Evolutionary conservation across 2,888 invertebrate species (phyloP).

Genomic region (Diarsia dahlii): DNA sequence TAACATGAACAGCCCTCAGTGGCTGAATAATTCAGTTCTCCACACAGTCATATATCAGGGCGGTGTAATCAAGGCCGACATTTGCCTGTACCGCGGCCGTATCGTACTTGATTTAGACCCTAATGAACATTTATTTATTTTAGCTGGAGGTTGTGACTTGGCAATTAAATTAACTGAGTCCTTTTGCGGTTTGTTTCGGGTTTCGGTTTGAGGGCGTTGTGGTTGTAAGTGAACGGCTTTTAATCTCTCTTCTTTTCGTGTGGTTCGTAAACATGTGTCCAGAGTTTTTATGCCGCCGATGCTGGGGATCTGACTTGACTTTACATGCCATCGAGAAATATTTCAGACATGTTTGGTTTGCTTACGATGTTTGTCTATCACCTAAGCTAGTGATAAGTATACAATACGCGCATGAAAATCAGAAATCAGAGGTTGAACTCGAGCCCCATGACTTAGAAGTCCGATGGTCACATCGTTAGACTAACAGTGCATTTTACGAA

Average conservation of each 20-base stretch:
- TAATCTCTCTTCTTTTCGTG: background rate
- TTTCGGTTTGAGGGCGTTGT: slow-evolving; percentile 13
- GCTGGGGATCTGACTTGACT: background rate
- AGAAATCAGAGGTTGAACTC: too few species aligned
- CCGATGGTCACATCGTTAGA: too few species aligned
- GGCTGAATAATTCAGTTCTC: slow-evolving; percentile 60
- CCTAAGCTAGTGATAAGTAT: too few species aligned
- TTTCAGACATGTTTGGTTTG: too few species aligned
- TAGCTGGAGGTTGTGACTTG: slow-evolving; percentile 14
- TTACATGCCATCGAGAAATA: too few species aligned
- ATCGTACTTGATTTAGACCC: slow-evolving; percentile 47
- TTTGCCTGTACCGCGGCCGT: slow-evolving; percentile 33
- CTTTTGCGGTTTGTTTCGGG: slow-evolving; percentile 11
- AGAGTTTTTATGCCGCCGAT: background rate
- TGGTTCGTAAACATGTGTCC: background rate
- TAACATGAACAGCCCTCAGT: slow-evolving; percentile 36
- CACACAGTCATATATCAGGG: slow-evolving; percentile 51
- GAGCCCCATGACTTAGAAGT: too few species aligned
- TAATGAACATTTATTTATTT: slow-evolving; percentile 61
- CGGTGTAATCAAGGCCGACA: slow-evolving; percentile 54
- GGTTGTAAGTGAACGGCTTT: background rate
- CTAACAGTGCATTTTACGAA: too few species aligned
- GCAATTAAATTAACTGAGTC: slow-evolving; percentile 36
- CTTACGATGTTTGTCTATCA: too few species aligned
- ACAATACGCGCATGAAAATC: too few species aligned